Evolutionary conservation across 2,797 vertebrate species (phyloP), one percentile per base, ranked within the genome.

Genomic region (Cygnus olor): DNA sequence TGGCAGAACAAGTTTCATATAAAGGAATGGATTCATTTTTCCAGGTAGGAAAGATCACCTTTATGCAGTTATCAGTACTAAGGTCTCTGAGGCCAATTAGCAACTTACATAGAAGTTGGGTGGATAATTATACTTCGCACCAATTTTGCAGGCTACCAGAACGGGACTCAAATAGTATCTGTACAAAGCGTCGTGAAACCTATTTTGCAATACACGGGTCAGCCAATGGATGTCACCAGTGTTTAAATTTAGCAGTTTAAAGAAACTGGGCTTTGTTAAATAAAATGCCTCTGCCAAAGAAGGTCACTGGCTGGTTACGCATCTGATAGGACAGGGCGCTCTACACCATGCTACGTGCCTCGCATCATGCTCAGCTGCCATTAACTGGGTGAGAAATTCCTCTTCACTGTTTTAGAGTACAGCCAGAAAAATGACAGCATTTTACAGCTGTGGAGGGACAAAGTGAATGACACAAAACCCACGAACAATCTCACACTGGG

Each of bases 141-240:
- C 10, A 6, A 57, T 16, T 21, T 24, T 8, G 53, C 21, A 4
- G 16, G 63, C 28, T 49, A n/a, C 77, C 44, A 80, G 51, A 22
- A 27, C 68, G 19, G 61, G 34, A 3, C 1, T 68, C 81, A n/a
- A 72, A 28, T 2, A 44, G 24, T 66, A 49, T 1, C 47, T 14
- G 21, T 15, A 1, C 30, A 14, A 15, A 7, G 11, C 10, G 38
- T 3, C n/a, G 10, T 7, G 8, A 16, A 84, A 17, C 9, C 42
- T 14, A 5, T 22, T 5, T 15, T 47, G 85, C 94, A 94, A 16
- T 81, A 80, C 78, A 24, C 14, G 47, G 30, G 64, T 24, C 64
- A 73, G 70, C 97, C 98, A 89, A 83, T 5, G 96, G 98, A 88
- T 97, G 97, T 96, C 98, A 89, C 71, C 70, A 83, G 21, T 57